These are phyloP conservation scores for Leistus spinibarbis DNA, from an alignment of 2,888 invertebrate species.

Conservation along the genomic window DNA sequence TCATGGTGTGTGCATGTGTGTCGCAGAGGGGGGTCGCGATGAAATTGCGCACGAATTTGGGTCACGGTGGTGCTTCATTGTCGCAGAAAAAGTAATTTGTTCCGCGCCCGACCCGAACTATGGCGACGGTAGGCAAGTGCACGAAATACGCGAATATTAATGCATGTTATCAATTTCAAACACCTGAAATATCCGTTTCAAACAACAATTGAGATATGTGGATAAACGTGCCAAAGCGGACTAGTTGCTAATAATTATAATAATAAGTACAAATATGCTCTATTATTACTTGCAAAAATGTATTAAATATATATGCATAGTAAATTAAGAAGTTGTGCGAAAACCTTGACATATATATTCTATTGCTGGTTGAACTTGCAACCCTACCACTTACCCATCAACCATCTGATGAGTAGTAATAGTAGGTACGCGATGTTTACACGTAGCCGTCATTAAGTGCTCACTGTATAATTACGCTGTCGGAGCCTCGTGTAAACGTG, in stretches of 20 bases:
- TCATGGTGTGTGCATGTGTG: neutral
- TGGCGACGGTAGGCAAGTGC: neutral
- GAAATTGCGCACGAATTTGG: constrained; percentile 4
- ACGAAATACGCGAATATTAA: neutral
- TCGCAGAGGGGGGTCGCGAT: neutral
- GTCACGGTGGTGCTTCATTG: constrained; percentile 1
- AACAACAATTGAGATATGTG: too few species aligned
- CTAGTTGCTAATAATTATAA: too few species aligned
- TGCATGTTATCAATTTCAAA: neutral
- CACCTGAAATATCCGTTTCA: neutral
- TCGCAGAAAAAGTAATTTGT: constrained; percentile 11
- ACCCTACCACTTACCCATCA: neutral
- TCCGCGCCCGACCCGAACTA: neutral
- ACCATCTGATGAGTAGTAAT: neutral
- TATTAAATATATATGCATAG: neutral
- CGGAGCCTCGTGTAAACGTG: neutral
- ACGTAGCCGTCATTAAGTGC: neutral
- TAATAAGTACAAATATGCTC: too few species aligned
- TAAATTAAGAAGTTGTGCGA: neutral
- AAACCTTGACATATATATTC: neutral
- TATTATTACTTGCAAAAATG: too few species aligned
- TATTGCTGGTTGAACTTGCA: neutral
- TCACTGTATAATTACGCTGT: neutral
- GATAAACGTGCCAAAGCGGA: too few species aligned
- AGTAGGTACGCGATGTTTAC: neutral